Percentiles rank a stretch among this genome's conserved stretches.
Evolutionary conservation across 2,113 vertebrate genomes (phyloP).

Genomic region (Chaetodon trifascialis): DNA sequence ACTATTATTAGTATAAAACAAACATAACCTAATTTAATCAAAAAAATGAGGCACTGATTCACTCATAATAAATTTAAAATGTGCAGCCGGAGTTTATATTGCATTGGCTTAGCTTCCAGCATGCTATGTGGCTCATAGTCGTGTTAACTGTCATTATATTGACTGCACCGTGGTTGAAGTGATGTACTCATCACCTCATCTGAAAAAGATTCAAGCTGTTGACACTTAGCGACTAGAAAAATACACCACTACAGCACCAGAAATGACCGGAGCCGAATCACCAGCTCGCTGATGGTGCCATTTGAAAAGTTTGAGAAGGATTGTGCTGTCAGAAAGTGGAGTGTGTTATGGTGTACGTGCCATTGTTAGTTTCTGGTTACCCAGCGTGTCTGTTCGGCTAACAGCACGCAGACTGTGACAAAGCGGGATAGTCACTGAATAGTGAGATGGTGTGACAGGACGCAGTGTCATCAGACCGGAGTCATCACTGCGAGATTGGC

Average conservation of each 20-base stretch:
- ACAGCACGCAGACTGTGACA: conserved; percentile 51
- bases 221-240: no score
- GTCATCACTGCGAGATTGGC: conserved; percentile 63
- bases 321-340: neutral
- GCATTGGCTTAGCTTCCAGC: neutral
- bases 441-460: conserved; percentile 72
- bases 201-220: neutral
- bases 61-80: neutral
- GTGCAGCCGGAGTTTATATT: neutral
- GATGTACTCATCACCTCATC: neutral
- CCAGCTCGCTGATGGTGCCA: neutral
- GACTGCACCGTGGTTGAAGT: conserved; percentile 10
- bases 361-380: conserved; percentile 17
- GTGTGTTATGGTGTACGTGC: neutral
- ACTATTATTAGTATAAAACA: neutral
- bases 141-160: neutral
- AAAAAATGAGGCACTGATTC: neutral
- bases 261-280: conserved; percentile 13
- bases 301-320: neutral
- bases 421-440: conserved; percentile 47
- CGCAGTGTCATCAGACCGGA: conserved; percentile 65
- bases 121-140: neutral
- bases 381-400: conserved; percentile 19
- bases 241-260: neutral
- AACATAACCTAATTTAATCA: neutral